Conservation (phyloP, 2,113 vertebrate genomes). For the Sander vitreus region DNA sequence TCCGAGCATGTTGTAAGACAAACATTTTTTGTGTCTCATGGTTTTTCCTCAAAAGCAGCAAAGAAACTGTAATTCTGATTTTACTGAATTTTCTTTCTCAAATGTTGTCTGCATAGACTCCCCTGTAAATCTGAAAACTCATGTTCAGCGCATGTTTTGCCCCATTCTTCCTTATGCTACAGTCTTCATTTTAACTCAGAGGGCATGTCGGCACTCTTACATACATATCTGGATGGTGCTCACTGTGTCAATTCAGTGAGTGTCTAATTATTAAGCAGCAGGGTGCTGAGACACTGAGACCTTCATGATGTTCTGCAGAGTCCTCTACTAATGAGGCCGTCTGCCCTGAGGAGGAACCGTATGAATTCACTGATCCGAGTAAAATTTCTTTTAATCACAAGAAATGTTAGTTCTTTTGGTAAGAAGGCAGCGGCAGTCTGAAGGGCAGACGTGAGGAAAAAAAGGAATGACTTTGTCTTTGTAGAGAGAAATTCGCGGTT, state of each 20-base stretch:
- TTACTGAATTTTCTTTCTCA: no score
- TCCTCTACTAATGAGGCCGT: neutral
- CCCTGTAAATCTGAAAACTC: neutral
- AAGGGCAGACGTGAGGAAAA: neutral
- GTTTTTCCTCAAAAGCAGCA: no score
- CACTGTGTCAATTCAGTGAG: neutral
- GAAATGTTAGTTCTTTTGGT: neutral
- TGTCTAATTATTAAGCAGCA: slow-evolving; percentile 1
- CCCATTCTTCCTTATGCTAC: neutral
- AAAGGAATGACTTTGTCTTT: neutral
- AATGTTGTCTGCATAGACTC: neutral
- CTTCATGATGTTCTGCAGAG: neutral
- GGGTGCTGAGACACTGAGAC: neutral
- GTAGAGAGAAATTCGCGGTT: neutral
- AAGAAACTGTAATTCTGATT: no score
- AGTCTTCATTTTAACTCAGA: neutral
- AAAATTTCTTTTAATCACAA: neutral
- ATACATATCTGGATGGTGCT: neutral
- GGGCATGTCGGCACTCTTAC: neutral
- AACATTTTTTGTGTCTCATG: no score
- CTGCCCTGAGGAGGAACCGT: neutral
- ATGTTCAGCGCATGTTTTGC: neutral
- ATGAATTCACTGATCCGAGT: neutral
- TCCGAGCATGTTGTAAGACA: no score
- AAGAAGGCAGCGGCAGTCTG: neutral